Base-by-base conservation (phyloP, 2,113 vertebrate species). In the Bubalus kerabau region DNA sequence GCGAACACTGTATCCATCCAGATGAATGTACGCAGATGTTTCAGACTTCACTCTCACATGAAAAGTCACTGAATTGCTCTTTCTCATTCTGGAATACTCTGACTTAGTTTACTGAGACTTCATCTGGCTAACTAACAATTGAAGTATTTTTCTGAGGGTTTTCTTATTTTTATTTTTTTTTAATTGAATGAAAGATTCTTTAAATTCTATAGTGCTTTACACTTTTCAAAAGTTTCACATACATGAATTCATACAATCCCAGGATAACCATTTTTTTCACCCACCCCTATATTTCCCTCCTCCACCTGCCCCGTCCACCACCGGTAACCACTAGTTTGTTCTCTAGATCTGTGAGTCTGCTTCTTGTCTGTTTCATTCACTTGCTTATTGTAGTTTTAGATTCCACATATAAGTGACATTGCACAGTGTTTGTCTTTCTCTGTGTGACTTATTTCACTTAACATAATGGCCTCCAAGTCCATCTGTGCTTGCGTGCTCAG, bases 1-100 rank as follows among this genome's bases (percentile, higher is more conserved):
- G 46, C 62, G 96, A 94, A 81, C 54, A 91, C 78, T 92, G 10
- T 87, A 56, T 92, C 60, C 86, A 56, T 93, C 74, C 85, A 91
- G 64, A 96, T 94, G 84, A 96, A 95, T 88, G 46, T 52, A 12
- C 62, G 87, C 81, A 97, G 95, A 94, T 97, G 88, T 97, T 97
- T 95, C 87, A 91, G 85, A 97, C 82, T 96, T 98, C 74, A 87
- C 54, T 91, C 52, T 97, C 60, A 50, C 32, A 32, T 80, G 81
- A 57, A 97, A 80, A 40, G 81, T 74, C 78, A 82, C 74, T 21
- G 54, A 94, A 81, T 96, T 94, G 32, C 4, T 96, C 74, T 97
- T 83, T 86, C 67, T 40, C 16, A 80, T 91, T 92, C 96, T 94
- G 21, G 82, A 57, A 90, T 96, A 86, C 84, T 94, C 54, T 87